These are phyloP conservation scores for Sminthurides aquaticus DNA, from an alignment of 2,888 invertebrate genomes.

Conservation along the genomic window DNA sequence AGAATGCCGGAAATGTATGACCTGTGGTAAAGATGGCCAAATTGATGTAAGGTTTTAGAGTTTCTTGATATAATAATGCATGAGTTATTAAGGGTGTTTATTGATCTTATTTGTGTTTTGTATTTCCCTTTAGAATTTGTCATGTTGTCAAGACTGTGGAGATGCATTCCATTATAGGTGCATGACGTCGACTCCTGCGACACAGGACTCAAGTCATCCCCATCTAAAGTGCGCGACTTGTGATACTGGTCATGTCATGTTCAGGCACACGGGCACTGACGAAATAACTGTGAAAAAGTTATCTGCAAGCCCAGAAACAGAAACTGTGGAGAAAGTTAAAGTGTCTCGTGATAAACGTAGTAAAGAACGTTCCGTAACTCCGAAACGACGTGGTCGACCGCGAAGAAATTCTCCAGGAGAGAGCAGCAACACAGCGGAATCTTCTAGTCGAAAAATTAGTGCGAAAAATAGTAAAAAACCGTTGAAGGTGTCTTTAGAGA, in stretches of 20 bases:
- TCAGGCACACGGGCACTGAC: not conserved
- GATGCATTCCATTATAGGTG: conserved; percentile 37
- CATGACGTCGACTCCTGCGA: conserved; percentile 4
- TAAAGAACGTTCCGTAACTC: not conserved
- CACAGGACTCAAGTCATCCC: not conserved
- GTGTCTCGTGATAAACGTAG: not conserved
- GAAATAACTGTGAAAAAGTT: conserved; percentile 3
- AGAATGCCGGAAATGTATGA: conserved; percentile 24
- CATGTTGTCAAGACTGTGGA: conserved; percentile 36
- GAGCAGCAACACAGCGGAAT: not conserved
- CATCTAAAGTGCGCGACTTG: conserved; percentile 9
- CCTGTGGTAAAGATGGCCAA: conserved; percentile 22
- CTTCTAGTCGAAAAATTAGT: conserved; percentile 17
- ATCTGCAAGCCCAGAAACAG: not conserved
- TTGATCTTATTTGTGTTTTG: conserved; percentile 9
- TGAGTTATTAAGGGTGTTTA: not conserved
- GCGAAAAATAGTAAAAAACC: not conserved
- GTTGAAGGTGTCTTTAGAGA: conserved; percentile 5
- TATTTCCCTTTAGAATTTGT: conserved; percentile 26
- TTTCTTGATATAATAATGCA: not conserved
- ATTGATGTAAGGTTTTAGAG: conserved; percentile 18
- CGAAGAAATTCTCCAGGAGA: conserved; percentile 4
- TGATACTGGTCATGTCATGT: conserved; percentile 3
- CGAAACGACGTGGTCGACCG: not conserved
- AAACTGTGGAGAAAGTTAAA: not conserved